Percentiles rank a stretch among this genome's conserved stretches.
Evolutionary conservation across 2,113 vertebrate species (phyloP).

Genomic region (Gasterosteus aculeatus): DNA sequence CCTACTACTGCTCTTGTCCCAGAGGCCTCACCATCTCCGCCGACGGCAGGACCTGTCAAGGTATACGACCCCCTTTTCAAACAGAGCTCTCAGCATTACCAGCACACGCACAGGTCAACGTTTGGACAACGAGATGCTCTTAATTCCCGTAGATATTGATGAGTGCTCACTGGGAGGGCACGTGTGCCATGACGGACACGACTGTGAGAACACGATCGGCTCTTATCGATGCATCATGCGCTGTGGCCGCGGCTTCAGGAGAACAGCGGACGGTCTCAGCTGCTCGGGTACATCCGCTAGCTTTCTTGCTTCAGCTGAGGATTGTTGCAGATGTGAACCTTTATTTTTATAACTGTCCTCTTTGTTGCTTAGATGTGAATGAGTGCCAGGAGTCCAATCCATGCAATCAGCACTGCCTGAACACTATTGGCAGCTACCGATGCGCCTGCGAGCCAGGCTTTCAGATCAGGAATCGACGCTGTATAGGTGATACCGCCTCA

Average conservation of each 20-base stretch:
- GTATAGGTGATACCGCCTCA: conserved; percentile 83
- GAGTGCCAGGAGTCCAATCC: conserved; percentile 93
- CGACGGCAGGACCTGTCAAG: conserved; percentile 92
- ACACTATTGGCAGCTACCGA: conserved; percentile 93
- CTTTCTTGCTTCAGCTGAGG: neutral
- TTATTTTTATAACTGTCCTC: neutral
- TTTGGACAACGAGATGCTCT: neutral
- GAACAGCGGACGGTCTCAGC: conserved; percentile 86
- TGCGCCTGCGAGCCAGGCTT: conserved; percentile 95
- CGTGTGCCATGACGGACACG: conserved; percentile 85
- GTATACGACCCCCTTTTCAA: conserved; percentile 67
- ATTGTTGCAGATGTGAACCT: neutral
- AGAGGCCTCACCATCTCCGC: conserved; percentile 91
- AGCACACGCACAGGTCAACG: too few species aligned
- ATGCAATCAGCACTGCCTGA: conserved; percentile 94
- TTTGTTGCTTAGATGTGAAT: conserved; percentile 87
- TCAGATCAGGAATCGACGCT: conserved; percentile 92
- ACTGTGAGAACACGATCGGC: conserved; percentile 92
- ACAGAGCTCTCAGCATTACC: neutral
- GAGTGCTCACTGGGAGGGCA: conserved; percentile 88
- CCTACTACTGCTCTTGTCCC: conserved; percentile 94
- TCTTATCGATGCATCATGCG: conserved; percentile 88
- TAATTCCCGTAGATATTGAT: conserved; percentile 86
- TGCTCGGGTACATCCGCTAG: conserved; percentile 84
- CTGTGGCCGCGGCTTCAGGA: conserved; percentile 88